Evolutionary conservation across 1,140 invertebrate species (phyloP), one percentile per base, ranked within the genome.

Genomic region (Popillia japonica): DNA sequence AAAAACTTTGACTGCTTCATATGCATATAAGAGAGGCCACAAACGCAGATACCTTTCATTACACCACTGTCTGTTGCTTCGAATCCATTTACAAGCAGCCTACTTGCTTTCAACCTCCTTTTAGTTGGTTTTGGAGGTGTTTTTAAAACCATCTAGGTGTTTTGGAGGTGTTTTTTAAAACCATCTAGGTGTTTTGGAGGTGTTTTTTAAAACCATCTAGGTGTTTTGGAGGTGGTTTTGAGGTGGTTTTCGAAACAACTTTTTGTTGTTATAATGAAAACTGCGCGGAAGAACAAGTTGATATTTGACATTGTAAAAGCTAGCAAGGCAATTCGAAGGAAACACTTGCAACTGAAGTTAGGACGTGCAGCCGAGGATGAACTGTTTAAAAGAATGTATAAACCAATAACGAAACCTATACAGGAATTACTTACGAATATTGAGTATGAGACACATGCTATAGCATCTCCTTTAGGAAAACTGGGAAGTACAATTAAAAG

Each of bases 1-100:
- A 80, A 81, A 74, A 81, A 81, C n/a, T 83, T 84, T 78, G 79
- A 83, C 79, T 77, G 76, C 68, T 83, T 80, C 79, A 78, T 81
- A 72, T 23, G 27, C 40, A 0, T 17, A 40, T 74, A 27, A 68
- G n/a, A 22, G 27, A 34, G 1, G 27, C 27, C 4, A 34, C 27
- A 34, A 4, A 34, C 27, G 4, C 27, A n/a, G n/a, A n/a, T 34
- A 34, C 27, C 27, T 34, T 4, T 34, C 27, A 34, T 34, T 34
- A 34, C 4, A 34, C 27, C 4, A 34, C 4, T 34, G n/a, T n/a
- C n/a, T n/a, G n/a, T n/a, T n/a, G n/a, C n/a, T n/a, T n/a, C n/a
- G n/a, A n/a, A n/a, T n/a, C n/a, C n/a, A n/a, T n/a, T n/a, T n/a
- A n/a, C n/a, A n/a, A 34, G 27, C 27, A 34, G 27, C 4, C 1